A percentile compares a stretch with the other conserved stretches of the same genome.
phyloP scores from a whole-genome alignment of 2,113 vertebrate genomes.

The Centropus unirufus region DNA sequence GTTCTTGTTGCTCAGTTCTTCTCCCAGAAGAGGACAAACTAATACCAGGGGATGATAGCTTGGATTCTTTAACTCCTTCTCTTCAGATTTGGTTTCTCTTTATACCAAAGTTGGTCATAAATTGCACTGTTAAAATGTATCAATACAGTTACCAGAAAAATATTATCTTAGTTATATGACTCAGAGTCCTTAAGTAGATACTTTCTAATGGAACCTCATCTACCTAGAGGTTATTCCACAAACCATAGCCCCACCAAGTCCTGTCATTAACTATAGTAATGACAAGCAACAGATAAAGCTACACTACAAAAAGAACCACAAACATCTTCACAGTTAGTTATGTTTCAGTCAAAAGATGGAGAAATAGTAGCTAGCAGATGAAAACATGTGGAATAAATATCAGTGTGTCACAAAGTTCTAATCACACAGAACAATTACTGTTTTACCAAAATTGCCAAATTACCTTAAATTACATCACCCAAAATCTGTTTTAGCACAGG shows the following conservation, averaged over 20 bases:
- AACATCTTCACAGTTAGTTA: background rate
- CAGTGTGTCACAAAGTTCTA: background rate
- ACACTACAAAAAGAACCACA: background rate
- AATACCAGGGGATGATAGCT: background rate
- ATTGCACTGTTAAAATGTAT: background rate
- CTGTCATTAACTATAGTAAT: background rate
- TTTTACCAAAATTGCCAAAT: background rate
- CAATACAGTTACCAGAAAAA: background rate
- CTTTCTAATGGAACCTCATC: background rate
- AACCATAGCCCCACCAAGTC: background rate
- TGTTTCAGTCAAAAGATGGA: background rate
- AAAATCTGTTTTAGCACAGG: background rate
- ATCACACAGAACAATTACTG: rapidly evolving
- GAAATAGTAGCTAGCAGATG: background rate
- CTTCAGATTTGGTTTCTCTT: background rate
- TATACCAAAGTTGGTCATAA: background rate
- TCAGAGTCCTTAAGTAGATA: background rate
- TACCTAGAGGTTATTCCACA: background rate
- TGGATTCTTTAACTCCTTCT: background rate
- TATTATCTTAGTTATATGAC: background rate
- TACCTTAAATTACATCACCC: background rate
- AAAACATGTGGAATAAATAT: background rate
- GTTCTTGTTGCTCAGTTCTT: background rate
- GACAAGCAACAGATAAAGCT: background rate
- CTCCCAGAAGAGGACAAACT: background rate